These are phyloP conservation scores for Pluvianellus socialis DNA, from an alignment of 2,113 vertebrate genomes.

Conservation along the genomic window DNA sequence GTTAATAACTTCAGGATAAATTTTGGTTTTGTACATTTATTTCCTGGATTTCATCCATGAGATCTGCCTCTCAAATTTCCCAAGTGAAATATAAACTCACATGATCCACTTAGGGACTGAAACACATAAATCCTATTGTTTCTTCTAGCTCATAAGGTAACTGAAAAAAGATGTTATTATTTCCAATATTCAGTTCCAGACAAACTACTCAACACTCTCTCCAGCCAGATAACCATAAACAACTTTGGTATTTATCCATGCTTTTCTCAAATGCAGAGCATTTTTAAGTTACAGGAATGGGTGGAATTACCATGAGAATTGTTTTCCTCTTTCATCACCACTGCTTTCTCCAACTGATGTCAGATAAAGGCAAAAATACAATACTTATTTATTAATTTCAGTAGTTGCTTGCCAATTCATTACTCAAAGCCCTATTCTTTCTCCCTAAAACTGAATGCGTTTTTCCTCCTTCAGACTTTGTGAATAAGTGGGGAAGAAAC, in stretches of 20 bases:
- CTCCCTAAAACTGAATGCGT: neutral
- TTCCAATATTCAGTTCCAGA: neutral
- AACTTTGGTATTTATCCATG: neutral
- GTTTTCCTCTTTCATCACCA: neutral
- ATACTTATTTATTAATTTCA: neutral
- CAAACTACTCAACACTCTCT: neutral
- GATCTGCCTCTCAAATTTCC: constrained; percentile 37
- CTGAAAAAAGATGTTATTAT: constrained; percentile 17
- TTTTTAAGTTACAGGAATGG: constrained; percentile 22
- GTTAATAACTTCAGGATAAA: constrained; percentile 20
- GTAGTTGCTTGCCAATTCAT: constrained; percentile 14
- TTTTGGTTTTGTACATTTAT: constrained; percentile 19
- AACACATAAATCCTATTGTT: constrained; percentile 31
- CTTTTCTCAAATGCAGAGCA: neutral
- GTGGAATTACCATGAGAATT: constrained; percentile 14
- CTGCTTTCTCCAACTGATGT: constrained; percentile 1
- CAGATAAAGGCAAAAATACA: constrained; percentile 30
- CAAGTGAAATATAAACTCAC: neutral
- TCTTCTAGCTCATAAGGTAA: neutral
- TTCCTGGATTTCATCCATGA: constrained; percentile 31
- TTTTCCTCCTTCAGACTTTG: neutral
- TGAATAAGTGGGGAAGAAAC: neutral
- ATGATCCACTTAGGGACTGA: neutral
- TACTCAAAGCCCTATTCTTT: neutral
- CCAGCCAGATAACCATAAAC: constrained; percentile 9